Evolutionary conservation across 2,888 invertebrate genomes (phyloP).

Genomic region (Lasioglossum zephyrum): DNA sequence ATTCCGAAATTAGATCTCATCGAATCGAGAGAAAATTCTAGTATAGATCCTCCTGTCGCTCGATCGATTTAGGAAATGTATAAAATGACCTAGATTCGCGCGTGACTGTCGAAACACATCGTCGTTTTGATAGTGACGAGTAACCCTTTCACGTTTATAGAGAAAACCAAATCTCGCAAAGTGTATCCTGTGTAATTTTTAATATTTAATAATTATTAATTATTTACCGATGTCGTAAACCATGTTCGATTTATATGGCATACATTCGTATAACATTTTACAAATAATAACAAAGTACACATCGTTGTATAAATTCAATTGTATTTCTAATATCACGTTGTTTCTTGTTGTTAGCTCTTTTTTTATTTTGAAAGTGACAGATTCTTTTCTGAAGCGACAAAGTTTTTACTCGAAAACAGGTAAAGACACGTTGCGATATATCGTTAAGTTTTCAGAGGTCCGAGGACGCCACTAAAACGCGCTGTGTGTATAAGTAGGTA

Average conservation of each 20-base stretch:
- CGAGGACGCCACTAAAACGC: not conserved
- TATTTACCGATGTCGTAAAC: too few species aligned
- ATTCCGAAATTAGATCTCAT: not conserved
- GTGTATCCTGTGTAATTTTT: not conserved
- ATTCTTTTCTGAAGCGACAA: too few species aligned
- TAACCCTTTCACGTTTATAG: not conserved
- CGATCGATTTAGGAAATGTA: not conserved
- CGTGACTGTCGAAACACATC: not conserved
- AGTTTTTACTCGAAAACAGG: not conserved
- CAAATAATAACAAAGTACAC: too few species aligned
- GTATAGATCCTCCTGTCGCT: not conserved
- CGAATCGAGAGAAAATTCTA: not conserved
- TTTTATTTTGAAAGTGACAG: not conserved
- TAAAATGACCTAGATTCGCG: conserved; percentile 5
- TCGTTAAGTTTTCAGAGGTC: not conserved
- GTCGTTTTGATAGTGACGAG: not conserved
- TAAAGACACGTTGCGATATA: not conserved
- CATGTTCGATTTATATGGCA: too few species aligned
- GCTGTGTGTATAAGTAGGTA: conserved; percentile 40
- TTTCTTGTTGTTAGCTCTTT: not conserved
- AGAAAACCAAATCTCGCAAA: not conserved
- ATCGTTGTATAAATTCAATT: not conserved
- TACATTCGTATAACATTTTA: too few species aligned
- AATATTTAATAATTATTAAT: not conserved
- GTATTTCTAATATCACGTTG: not conserved